A percentile compares a stretch with the other conserved stretches of the same genome.
Conservation (phyloP, 2,797 vertebrate genomes). For the Ctenopoma multispine region DNA sequence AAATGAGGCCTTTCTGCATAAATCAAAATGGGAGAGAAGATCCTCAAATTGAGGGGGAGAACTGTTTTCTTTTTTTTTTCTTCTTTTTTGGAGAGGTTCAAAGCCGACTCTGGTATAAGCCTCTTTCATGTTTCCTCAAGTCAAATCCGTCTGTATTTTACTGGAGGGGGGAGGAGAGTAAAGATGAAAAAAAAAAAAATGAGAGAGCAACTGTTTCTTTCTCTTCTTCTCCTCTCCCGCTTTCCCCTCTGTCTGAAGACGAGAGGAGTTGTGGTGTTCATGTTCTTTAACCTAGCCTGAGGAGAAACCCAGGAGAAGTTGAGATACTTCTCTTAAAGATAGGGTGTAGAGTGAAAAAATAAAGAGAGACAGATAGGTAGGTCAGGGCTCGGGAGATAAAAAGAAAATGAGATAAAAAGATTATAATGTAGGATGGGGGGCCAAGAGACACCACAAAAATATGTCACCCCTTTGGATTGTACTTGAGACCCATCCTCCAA, state of each 20-base stretch:
- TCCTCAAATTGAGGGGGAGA: conserved; percentile 79
- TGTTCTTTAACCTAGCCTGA: conserved; percentile 80
- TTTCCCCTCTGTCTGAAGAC: conserved; percentile 73
- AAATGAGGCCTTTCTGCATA: conserved; percentile 88
- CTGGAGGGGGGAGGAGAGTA: conserved; percentile 77
- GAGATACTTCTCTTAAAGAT: conserved; percentile 71
- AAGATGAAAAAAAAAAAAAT: conserved; percentile 85
- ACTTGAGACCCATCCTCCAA: conserved; percentile 82
- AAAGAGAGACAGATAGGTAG: conserved; percentile 65
- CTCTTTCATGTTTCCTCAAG: conserved; percentile 89
- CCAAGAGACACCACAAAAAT: conserved; percentile 79
- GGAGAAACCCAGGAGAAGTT: conserved; percentile 77
- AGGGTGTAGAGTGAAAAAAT: conserved; percentile 64
- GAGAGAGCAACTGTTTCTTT: conserved; percentile 83
- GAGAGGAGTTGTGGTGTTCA: conserved; percentile 65
- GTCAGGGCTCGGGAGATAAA: conserved; percentile 79
- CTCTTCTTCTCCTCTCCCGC: conserved; percentile 46
- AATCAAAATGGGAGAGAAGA: conserved; percentile 84
- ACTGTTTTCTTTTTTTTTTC: conserved; percentile 67
- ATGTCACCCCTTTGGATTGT: conserved; percentile 80
- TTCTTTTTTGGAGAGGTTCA: conserved; percentile 83
- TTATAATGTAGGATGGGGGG: conserved; percentile 76
- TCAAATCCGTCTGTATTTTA: conserved; percentile 88
- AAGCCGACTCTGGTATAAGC: conserved; percentile 86
- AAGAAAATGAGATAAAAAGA: conserved; percentile 83